phyloP scores from a whole-genome alignment of 2,888 invertebrate species.

The Xestia rhomboidea region DNA sequence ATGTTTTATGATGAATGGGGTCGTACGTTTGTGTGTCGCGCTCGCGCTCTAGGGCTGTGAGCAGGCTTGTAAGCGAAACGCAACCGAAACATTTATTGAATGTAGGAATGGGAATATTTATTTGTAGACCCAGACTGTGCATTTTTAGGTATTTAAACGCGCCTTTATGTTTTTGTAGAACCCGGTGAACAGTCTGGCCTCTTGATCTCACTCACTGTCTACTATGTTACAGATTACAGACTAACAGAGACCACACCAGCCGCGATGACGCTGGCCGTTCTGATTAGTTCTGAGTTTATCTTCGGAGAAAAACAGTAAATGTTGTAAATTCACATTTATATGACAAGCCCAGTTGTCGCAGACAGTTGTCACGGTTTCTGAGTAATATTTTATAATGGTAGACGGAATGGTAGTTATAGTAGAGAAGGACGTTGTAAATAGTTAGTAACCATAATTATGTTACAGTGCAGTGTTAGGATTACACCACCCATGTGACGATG shows the following conservation, averaged over 20 bases:
- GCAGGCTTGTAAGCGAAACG: slow-evolving; percentile 23
- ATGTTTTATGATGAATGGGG: slow-evolving; percentile 57
- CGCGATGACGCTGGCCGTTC: not conserved
- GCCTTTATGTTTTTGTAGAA: not conserved
- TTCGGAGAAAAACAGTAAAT: not conserved
- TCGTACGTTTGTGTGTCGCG: slow-evolving; percentile 34
- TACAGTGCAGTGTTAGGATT: slow-evolving; percentile 27
- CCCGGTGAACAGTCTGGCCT: not conserved
- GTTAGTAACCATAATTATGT: not conserved
- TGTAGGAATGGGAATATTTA: not conserved
- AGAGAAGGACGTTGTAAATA: not conserved
- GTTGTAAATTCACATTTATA: not conserved
- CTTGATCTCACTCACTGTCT: not conserved
- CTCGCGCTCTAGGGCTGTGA: slow-evolving; percentile 10
- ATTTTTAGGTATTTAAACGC: not conserved
- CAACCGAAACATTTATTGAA: not conserved
- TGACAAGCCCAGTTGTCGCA: not conserved
- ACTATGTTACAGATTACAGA: not conserved
- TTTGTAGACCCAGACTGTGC: not conserved
- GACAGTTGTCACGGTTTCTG: slow-evolving; percentile 2
- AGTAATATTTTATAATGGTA: not conserved
- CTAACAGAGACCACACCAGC: not conserved
- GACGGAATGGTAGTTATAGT: no score
- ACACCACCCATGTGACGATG: slow-evolving; percentile 17
- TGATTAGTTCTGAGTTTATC: not conserved